Conservation (phyloP, 2,797 vertebrate species). For the Xiphorhynchus erythropygius region DNA sequence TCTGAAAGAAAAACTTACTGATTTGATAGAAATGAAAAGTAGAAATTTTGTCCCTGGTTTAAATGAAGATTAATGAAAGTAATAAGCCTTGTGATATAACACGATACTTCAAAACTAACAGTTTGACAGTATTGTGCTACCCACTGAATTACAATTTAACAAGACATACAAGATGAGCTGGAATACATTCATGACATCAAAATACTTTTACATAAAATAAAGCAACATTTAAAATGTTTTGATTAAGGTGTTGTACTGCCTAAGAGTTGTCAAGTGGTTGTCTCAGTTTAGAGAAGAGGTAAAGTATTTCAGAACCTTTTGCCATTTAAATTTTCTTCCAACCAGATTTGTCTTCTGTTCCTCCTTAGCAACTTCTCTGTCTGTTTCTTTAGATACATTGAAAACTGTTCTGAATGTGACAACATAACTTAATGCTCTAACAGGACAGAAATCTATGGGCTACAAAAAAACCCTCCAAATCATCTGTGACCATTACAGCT, state of each 20-base stretch:
- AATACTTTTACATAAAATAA: not conserved
- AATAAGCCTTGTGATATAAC: not conserved
- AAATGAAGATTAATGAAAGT: not conserved
- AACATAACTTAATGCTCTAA: not conserved
- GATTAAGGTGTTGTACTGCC: not conserved
- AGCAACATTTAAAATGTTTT: not conserved
- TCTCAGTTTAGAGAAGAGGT: not conserved
- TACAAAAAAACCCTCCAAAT: not conserved
- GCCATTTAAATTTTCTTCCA: not conserved
- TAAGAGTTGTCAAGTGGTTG: not conserved
- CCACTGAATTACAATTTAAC: not conserved
- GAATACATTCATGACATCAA: not conserved
- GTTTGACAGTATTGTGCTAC: not conserved
- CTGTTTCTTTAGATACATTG: not conserved
- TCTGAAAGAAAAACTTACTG: not conserved
- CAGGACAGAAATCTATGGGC: not conserved
- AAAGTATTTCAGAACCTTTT: not conserved
- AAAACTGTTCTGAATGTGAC: not conserved
- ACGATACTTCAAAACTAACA: not conserved
- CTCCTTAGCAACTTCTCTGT: not conserved
- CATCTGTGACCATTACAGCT: not conserved
- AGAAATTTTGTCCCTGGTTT: not conserved
- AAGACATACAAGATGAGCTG: not conserved
- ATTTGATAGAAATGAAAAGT: not conserved
- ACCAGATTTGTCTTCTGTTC: not conserved